Conservation (phyloP, 2,888 invertebrate species). For the Mantis religiosa region DNA sequence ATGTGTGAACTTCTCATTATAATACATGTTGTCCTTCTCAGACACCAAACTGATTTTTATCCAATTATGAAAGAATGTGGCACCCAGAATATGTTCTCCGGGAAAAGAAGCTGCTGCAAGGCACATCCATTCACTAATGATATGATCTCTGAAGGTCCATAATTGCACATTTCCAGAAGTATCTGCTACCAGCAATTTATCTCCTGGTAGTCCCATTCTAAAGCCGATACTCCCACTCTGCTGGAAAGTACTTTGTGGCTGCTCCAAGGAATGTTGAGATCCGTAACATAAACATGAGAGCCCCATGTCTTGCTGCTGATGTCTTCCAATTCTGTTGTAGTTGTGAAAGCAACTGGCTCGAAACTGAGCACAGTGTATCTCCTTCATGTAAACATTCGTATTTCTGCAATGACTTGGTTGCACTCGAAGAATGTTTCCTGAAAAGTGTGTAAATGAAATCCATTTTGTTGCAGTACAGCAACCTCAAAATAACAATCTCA, state of each 20-base stretch:
- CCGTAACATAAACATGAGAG: constrained; percentile 81
- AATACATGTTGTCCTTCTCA: constrained; percentile 75
- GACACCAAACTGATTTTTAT: constrained; percentile 64
- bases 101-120: constrained; percentile 61
- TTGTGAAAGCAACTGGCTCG: constrained; percentile 76
- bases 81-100: constrained; percentile 81
- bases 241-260: constrained; percentile 63
- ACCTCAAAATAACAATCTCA: not conserved
- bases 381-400: constrained; percentile 45
- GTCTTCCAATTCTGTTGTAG: constrained; percentile 69
- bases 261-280: constrained; percentile 88
- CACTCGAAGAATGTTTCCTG: constrained; percentile 18
- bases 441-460: constrained; percentile 25
- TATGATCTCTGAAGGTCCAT: constrained; percentile 74
- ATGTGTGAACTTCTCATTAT: constrained; percentile 73
- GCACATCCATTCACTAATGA: constrained; percentile 80
- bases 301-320: constrained; percentile 66
- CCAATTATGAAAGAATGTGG: constrained; percentile 86
- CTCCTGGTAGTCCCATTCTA: constrained; percentile 89
- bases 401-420: constrained; percentile 20
- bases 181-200: constrained; percentile 74
- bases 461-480: not conserved
- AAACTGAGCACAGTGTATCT: constrained; percentile 69
- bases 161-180: constrained; percentile 72
- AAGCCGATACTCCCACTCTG: constrained; percentile 62